Evolutionary conservation across 2,888 invertebrate species (phyloP), one percentile per base, ranked within the genome.

Genomic region (Teleiodes luculella): DNA sequence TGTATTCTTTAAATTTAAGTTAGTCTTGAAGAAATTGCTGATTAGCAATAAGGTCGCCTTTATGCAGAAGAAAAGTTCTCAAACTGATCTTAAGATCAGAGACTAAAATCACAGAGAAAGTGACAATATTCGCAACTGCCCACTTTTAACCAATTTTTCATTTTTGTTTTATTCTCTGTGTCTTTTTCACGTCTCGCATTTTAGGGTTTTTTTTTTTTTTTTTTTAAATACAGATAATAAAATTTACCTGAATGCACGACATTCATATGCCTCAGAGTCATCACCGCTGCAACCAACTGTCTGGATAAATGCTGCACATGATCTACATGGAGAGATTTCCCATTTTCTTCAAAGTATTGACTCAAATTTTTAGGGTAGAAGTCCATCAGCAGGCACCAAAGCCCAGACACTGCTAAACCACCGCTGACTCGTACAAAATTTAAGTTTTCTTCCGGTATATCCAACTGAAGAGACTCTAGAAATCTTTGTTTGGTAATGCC

Each of bases 161-260:
- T n/a, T n/a, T n/a, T n/a, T n/a, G n/a, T n/a, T n/a, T n/a, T n/a
- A n/a, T n/a, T n/a, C n/a, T n/a, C n/a, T n/a, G n/a, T n/a, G n/a
- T n/a, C n/a, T n/a, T n/a, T n/a, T n/a, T n/a, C n/a, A n/a, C n/a
- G n/a, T n/a, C n/a, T n/a, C n/a, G n/a, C n/a, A n/a, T n/a, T n/a
- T n/a, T n/a, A n/a, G n/a, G n/a, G n/a, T n/a, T n/a, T n/a, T n/a
- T n/a, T n/a, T n/a, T n/a, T n/a, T n/a, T n/a, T n/a, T n/a, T 6
- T 3, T 4, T 24, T 4, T 6, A 24, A 24, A 4, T 24, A 3
- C 24, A 24, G 24, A 35, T 3, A 5, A 35, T 6, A 35, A 35
- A 8, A 35, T 13, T 10, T 74, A 83, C 86, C 80, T 60, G 78
- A 65, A 61, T 86, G 86, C 37, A 81, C 64, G 14, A 86, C 71